Evolutionary conservation across 2,113 vertebrate species (phyloP).

Genomic region (Mormyrus lacerda): DNA sequence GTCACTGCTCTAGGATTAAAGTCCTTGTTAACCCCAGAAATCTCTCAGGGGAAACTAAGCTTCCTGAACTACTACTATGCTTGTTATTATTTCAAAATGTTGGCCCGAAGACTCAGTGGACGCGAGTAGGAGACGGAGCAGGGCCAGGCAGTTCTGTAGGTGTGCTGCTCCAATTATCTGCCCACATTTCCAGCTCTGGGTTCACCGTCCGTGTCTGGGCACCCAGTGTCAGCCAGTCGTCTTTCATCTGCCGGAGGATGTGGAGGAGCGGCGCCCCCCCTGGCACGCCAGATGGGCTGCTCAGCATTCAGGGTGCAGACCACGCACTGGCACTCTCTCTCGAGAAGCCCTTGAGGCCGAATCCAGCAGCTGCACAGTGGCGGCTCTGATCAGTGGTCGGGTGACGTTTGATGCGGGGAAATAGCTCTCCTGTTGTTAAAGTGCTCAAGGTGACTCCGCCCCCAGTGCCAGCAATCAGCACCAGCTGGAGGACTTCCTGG

Average conservation of each 20-base stretch:
- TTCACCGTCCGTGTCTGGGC: neutral
- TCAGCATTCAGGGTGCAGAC: neutral
- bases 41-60: neutral
- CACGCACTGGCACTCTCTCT: neutral
- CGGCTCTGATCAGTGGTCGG: neutral
- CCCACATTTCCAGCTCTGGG: neutral
- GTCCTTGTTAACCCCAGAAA: neutral
- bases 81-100: neutral
- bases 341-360: conserved; percentile 2
- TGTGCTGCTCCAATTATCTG: neutral
- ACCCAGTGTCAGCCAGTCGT: neutral
- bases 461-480: neutral
- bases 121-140: neutral
- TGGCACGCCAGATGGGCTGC: neutral
- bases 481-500: neutral
- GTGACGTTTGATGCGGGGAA: neutral
- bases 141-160: neutral
- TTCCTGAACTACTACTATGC: neutral
- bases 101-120: neutral
- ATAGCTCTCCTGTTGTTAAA: neutral
- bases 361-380: neutral
- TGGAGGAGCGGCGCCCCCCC: no score
- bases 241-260: neutral
- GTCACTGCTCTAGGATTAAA: neutral
- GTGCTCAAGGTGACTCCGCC: conserved; percentile 17